Base-by-base conservation (phyloP, 1,140 invertebrate species). In the Diplogasteroides magnus region DNA sequence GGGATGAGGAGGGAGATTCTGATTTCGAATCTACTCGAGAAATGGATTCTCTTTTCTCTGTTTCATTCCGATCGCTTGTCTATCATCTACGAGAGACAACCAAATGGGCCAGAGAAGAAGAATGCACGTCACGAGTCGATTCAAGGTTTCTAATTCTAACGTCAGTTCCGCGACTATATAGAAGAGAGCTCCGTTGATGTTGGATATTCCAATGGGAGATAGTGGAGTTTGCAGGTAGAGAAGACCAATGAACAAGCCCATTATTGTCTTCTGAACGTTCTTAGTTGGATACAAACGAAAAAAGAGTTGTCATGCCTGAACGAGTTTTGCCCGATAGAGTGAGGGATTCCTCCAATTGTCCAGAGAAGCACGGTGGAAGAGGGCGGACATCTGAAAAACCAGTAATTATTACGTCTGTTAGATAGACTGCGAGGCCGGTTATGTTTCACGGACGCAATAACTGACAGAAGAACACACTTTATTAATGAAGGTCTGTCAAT, bases 121-220 rank as follows among this genome's bases (percentile, higher is more conserved):
- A n/a, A n/a, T n/a, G n/a, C n/a, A n/a, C n/a, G n/a, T n/a, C n/a
- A n/a, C n/a, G n/a, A n/a, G n/a, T n/a, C n/a, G n/a, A n/a, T n/a
- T n/a, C n/a, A n/a, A n/a, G 74, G 59, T 83, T n/a, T n/a, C n/a
- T n/a, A n/a, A n/a, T n/a, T n/a, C n/a, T n/a, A n/a, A 83, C 31
- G 78, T 83, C 32, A 82, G 63, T 63, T 82, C 75, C 15, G 73
- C 69, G 23, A 72, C 70, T 15, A 80, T 61, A 63, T 79, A 81
- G 69, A 85, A 86, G 32, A 86, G 69, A 6, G 82, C 81, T 15
- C 85, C 85, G 70, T 84, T 85, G 32, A 85, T 77, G 75, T 85
- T 85, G 55, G 73, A 72, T n/a, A 85, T 76, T 15, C 79, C 81
- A 48, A 76, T 71, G 67, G 15, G 6, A n/a, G n/a, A 56, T 15